Evolutionary conservation across 2,113 vertebrate genomes (phyloP).

Genomic region (Epinephelus moara): DNA sequence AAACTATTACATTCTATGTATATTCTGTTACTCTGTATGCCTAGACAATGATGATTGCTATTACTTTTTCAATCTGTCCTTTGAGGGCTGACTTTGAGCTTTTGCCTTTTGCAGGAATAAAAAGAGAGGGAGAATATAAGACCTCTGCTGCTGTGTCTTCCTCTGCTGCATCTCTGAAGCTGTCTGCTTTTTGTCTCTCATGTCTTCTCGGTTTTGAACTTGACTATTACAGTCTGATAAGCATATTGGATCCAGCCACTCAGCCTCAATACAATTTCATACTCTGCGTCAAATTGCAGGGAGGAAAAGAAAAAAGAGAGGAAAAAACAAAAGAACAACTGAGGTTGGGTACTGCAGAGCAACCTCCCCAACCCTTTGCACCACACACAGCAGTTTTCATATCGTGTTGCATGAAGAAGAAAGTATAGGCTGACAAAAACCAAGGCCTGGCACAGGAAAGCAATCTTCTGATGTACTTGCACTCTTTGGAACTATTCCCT

Average conservation of each 20-base stretch:
- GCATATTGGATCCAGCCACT: constrained; percentile 14
- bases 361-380: background rate
- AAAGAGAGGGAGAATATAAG: background rate
- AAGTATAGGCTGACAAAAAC: constrained; percentile 32
- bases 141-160: constrained; percentile 13
- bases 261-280: background rate
- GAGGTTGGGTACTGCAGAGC: background rate
- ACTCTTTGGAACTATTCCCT: constrained; percentile 12
- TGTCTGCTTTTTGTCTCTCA: constrained; percentile 22
- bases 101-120: constrained; percentile 1
- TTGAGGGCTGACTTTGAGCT: constrained; percentile 6
- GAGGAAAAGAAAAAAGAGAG: background rate
- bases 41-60: background rate
- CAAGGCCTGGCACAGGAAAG: background rate
- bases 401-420: constrained; percentile 15
- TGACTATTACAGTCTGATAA: constrained; percentile 18
- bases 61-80: background rate
- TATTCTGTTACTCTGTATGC: background rate
- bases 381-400: background rate
- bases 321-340: background rate
- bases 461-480: background rate
- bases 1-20: background rate
- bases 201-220: constrained; percentile 37
- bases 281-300: background rate
- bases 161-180: constrained; percentile 23